A percentile compares a stretch with the other conserved stretches of the same genome.
Evolutionary conservation across 2,113 vertebrate species (phyloP).

Genomic region (Microcebus griseorufus): DNA sequence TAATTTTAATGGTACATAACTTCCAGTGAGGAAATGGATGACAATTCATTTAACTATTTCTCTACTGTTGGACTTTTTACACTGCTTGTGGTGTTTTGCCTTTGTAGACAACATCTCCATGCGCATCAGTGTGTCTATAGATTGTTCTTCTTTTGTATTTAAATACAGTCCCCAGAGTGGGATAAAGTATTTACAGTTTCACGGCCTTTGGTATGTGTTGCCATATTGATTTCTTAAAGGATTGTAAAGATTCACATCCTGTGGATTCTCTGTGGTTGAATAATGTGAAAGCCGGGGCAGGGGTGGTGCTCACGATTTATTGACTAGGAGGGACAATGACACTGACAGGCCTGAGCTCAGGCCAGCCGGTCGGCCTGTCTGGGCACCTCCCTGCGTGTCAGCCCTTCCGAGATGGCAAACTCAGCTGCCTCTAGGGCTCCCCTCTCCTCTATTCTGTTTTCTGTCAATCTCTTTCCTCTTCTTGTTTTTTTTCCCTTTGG

Average conservation of each 20-base stretch:
- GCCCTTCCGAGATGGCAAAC: neutral
- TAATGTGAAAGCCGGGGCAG: neutral
- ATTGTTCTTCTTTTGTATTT: slow-evolving; percentile 3
- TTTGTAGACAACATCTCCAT: neutral
- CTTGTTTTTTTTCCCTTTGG: neutral
- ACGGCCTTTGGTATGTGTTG: neutral
- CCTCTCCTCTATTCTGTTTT: neutral
- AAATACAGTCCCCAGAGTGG: neutral
- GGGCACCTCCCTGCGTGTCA: no score
- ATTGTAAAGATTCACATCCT: neutral
- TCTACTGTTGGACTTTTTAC: neutral
- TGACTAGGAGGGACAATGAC: neutral
- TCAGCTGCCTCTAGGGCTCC: neutral
- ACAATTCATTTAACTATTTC: neutral
- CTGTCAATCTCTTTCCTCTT: neutral
- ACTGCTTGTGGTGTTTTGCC: neutral
- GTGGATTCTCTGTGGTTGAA: neutral
- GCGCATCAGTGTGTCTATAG: neutral
- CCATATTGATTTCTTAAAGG: slow-evolving; percentile 30
- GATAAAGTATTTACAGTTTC: slow-evolving; percentile 14
- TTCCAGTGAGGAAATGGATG: neutral
- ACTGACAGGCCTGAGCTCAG: neutral
- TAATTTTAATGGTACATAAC: neutral
- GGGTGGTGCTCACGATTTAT: neutral
- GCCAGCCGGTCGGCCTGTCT: neutral